A percentile compares a stretch with the other conserved stretches of the same genome.
Evolutionary conservation across 1,140 invertebrate species (phyloP).

Genomic region (Cylas formicarius): DNA sequence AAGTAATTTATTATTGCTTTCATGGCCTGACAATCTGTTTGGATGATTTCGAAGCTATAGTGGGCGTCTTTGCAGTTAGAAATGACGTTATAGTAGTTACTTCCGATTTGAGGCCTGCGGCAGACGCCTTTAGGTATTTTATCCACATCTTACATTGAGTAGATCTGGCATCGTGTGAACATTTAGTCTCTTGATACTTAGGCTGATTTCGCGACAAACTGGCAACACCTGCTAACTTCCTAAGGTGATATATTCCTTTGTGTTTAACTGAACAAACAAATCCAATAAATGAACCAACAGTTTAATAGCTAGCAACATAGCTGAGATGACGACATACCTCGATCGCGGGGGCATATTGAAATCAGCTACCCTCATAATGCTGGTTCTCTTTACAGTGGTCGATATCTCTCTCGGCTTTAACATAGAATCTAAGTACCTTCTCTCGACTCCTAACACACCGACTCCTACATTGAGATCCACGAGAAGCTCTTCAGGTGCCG

Average conservation of each 20-base stretch:
- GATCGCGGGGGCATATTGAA: slow-evolving; percentile 19
- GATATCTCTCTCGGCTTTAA: slow-evolving; percentile 32
- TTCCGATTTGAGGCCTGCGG: no score
- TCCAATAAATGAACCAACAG: no score
- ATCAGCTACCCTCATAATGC: slow-evolving; percentile 24
- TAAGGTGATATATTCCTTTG: no score
- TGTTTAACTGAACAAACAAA: no score
- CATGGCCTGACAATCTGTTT: no score
- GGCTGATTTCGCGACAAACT: slow-evolving; percentile 20
- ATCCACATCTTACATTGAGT: slow-evolving; percentile 30
- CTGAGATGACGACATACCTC: no score
- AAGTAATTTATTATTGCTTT: no score
- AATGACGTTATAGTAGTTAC: no score
- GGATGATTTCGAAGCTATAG: no score
- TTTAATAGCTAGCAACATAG: no score
- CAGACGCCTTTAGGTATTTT: slow-evolving; percentile 23
- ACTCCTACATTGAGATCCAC: slow-evolving; percentile 29
- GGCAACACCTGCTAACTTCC: no score
- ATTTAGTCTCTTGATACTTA: slow-evolving; percentile 23
- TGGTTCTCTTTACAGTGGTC: slow-evolving; percentile 22
- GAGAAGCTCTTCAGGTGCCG: slow-evolving; percentile 36
- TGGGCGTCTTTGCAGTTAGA: no score
- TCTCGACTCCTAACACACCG: slow-evolving; percentile 36
- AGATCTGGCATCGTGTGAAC: slow-evolving; percentile 18
- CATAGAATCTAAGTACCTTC: slow-evolving; percentile 31